Conservation (phyloP, 1,140 invertebrate species). For the Aphelenchoides besseyi region DNA sequence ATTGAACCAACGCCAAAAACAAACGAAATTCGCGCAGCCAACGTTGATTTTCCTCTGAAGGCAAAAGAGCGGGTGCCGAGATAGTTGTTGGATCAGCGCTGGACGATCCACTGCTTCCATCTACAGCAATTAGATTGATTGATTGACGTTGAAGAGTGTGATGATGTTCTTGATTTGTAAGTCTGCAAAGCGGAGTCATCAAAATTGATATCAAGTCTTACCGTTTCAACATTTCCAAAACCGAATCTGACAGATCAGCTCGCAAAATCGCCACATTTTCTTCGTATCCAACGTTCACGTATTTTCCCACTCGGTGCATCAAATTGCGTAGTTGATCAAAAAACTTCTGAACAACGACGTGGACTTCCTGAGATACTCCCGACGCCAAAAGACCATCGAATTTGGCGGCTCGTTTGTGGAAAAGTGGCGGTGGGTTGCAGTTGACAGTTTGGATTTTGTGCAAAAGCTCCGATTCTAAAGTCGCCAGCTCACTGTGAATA, state of each 20-base stretch:
- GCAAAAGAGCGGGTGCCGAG: slow-evolving; percentile 7
- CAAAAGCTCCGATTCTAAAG: slow-evolving; percentile 35
- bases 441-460: slow-evolving; percentile 28
- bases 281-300: slow-evolving; percentile 37
- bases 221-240: slow-evolving; percentile 43
- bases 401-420: slow-evolving; percentile 45
- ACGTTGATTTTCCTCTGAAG: slow-evolving; percentile 21
- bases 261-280: slow-evolving; percentile 30
- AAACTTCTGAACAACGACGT: slow-evolving; percentile 40
- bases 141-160: not conserved
- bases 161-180: slow-evolving; percentile 12
- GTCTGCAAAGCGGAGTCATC: slow-evolving; percentile 12
- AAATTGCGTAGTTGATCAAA: slow-evolving; percentile 25
- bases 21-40: slow-evolving; percentile 40
- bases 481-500: slow-evolving; percentile 32
- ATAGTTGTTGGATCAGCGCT: not conserved
- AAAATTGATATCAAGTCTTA: slow-evolving; percentile 13
- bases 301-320: slow-evolving; percentile 33
- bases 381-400: slow-evolving; percentile 45
- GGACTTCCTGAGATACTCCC: slow-evolving; percentile 47
- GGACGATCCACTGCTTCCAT: not conserved
- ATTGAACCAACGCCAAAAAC: slow-evolving; percentile 45
- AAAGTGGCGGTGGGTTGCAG: slow-evolving; percentile 44
- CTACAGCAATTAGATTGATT: not conserved
- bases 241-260: slow-evolving; percentile 34